These are phyloP conservation scores for Bombus pascuorum DNA, from an alignment of 1,140 invertebrate species.

Conservation along the genomic window DNA sequence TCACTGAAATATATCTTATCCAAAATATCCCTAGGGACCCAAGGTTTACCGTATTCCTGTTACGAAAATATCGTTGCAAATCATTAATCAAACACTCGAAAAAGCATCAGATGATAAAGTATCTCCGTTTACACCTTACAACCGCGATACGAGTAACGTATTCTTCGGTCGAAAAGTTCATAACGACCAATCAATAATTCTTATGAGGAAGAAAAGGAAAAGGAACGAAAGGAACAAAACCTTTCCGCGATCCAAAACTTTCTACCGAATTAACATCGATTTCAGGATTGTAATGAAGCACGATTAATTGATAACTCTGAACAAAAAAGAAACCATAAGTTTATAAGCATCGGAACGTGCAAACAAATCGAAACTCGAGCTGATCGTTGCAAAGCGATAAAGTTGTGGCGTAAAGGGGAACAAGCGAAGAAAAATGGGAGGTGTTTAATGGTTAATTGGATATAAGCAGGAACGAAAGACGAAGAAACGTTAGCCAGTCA, in stretches of 20 bases:
- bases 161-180: background rate
- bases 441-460: conserved; percentile 40
- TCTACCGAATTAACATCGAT: background rate
- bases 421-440: background rate
- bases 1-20: background rate
- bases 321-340: too few relatives aligned
- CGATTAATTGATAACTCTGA: background rate
- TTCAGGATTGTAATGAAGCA: background rate
- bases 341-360: background rate
- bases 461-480: background rate
- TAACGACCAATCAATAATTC: background rate
- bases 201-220: background rate
- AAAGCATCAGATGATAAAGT: background rate
- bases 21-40: background rate
- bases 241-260: background rate
- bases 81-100: background rate
- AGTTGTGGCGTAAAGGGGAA: background rate
- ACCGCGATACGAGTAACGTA: background rate
- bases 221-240: background rate
- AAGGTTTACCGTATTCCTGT: background rate
- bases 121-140: background rate
- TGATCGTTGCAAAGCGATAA: conserved; percentile 1
- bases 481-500: conserved; percentile 21
- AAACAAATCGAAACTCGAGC: background rate
- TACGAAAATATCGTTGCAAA: background rate